A percentile compares a stretch with the other conserved stretches of the same genome.
Conservation (phyloP, 2,113 vertebrate species). For the Sorex araneus region DNA sequence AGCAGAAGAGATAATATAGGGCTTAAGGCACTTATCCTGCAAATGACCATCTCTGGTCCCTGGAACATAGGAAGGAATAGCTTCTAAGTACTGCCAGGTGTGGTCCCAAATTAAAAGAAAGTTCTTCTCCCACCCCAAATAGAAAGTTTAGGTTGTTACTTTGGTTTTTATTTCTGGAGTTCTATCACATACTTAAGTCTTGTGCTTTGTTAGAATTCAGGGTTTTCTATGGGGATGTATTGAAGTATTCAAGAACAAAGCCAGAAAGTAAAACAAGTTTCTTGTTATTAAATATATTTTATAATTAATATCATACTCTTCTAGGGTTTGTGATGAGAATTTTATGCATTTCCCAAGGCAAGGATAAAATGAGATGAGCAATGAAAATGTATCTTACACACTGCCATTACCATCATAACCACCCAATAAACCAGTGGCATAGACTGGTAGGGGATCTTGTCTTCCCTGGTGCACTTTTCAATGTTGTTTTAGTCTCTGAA, state of each 20-base stretch:
- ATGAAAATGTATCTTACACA: not conserved
- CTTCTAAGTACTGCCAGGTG: no score
- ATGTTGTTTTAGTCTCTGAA: not conserved
- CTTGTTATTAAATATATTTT: conserved; percentile 10
- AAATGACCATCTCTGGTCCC: no score
- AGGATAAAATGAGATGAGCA: not conserved
- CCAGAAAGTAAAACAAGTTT: not conserved
- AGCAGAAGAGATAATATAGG: no score
- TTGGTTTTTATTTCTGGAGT: not conserved
- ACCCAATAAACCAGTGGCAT: not conserved
- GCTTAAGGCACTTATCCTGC: no score
- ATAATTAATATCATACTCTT: not conserved
- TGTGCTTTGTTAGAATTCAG: not conserved
- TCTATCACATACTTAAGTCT: not conserved
- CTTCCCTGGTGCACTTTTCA: not conserved
- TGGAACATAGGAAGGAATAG: no score
- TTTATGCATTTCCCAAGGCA: not conserved
- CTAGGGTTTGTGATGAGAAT: not conserved
- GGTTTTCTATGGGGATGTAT: not conserved
- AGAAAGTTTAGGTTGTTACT: not conserved
- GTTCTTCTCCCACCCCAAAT: not conserved
- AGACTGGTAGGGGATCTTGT: not conserved
- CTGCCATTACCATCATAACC: not conserved
- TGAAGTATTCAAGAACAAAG: not conserved
- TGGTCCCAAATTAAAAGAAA: no score